These are phyloP conservation scores for Aphidius gifuensis DNA, from an alignment of 1,140 invertebrate genomes.

Conservation along the genomic window DNA sequence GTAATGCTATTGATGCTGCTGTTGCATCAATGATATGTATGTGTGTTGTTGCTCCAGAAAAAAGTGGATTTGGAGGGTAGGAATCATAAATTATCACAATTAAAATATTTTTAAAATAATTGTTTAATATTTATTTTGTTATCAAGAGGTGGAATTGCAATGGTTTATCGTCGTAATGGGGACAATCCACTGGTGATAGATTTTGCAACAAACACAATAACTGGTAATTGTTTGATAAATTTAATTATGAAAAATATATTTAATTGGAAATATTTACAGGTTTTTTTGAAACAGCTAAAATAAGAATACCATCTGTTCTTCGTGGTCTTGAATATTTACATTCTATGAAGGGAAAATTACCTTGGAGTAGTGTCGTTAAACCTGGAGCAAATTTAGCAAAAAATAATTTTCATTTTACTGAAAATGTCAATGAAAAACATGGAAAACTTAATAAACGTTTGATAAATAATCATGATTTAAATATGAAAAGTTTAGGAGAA, in stretches of 20 bases:
- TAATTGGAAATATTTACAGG: conserved; percentile 25
- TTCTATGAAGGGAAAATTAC: conserved; percentile 59
- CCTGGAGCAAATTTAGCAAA: conserved; percentile 65
- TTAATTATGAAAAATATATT: conserved; percentile 17
- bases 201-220: conserved; percentile 52
- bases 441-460: conserved; percentile 46
- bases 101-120: conserved; percentile 11
- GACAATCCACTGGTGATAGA: conserved; percentile 57
- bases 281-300: conserved; percentile 13
- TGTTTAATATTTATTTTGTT: conserved; percentile 21
- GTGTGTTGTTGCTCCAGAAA: conserved; percentile 65
- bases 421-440: conserved; percentile 51
- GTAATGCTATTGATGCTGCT: conserved; percentile 70
- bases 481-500: conserved; percentile 45
- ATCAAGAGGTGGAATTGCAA: conserved; percentile 68
- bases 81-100: conserved; percentile 28
- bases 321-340: conserved; percentile 62
- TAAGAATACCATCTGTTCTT: conserved; percentile 57
- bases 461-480: conserved; percentile 51
- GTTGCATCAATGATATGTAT: conserved; percentile 67
- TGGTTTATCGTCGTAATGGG: conserved; percentile 67
- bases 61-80: conserved; percentile 70
- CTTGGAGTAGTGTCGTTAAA: conserved; percentile 64
- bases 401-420: conserved; percentile 56
- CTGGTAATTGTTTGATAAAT: conserved; percentile 31